Percentiles rank a stretch among this genome's conserved stretches.
Evolutionary conservation across 2,113 vertebrate genomes (phyloP).

Genomic region (Cairina moschata): DNA sequence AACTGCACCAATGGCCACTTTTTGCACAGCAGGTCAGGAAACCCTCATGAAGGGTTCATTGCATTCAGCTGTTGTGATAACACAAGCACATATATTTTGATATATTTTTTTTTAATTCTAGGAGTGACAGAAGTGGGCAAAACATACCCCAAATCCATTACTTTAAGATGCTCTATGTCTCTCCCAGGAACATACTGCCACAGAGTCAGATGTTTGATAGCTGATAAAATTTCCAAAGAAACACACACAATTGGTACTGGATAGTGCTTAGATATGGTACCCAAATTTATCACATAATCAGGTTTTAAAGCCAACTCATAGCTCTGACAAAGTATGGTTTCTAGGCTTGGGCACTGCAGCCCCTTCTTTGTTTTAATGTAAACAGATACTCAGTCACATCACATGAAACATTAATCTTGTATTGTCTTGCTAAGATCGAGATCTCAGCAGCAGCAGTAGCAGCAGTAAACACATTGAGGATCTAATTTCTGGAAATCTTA

Average conservation of each 20-base stretch:
- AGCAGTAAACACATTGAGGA: constrained; percentile 1
- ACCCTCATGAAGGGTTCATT: background rate
- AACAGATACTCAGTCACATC: background rate
- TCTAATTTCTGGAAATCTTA: background rate
- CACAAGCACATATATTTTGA: background rate
- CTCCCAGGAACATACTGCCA: background rate
- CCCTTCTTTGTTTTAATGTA: background rate
- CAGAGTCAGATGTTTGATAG: background rate
- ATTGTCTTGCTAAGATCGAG: background rate
- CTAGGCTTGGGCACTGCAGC: background rate
- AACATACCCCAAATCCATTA: background rate
- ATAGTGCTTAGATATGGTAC: background rate
- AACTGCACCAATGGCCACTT: accelerated
- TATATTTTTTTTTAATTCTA: background rate
- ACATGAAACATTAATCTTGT: background rate
- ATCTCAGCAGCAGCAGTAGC: background rate
- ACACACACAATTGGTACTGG: background rate
- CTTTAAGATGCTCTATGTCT: background rate
- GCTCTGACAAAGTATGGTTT: background rate
- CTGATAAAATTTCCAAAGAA: background rate
- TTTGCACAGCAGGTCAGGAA: background rate
- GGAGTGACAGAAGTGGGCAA: background rate
- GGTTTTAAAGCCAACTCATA: background rate
- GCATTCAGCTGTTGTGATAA: background rate
- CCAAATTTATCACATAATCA: background rate